Evolutionary conservation across 2,797 vertebrate species (phyloP), one percentile per base, ranked within the genome.

Genomic region (Pachyuromys duprasi): DNA sequence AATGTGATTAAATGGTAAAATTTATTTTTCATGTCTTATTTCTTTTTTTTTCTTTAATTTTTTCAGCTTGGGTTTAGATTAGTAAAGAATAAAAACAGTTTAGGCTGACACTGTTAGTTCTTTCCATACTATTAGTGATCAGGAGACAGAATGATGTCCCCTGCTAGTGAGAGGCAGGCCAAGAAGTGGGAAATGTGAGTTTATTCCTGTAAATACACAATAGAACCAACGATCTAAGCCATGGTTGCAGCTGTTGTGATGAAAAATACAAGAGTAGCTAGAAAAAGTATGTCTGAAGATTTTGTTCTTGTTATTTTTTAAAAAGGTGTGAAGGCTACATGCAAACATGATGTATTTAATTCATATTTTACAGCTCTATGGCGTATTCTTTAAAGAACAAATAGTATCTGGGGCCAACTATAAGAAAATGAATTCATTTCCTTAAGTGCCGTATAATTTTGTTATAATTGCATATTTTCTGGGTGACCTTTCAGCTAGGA

Each of bases 401-500:
- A 95, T 96, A 92, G 62, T 76, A 91, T 72, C 63, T 95, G 63
- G 39, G 69, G 78, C 62, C 80, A 90, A 70, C 86, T 76, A 72
- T 93, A 94, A 96, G 60, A 89, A 93, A 86, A 89, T 82, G 76
- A 96, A 93, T 95, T 97, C 28, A 93, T 93, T 97, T 97, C 39
- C 92, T 65, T 94, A 97, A 96, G 78, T 93, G 87, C 76, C 81
- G 95, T 79, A 96, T 88, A 96, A 97, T 95, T 97, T 92, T 94
- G 78, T 89, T 94, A 96, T 93, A 97, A 97, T 97, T 96, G 72
- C 91, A 62, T 96, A 89, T 65, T 95, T 96, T 96, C 90, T 72
- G 75, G 94, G 53, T 97, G 95, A 97, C 94, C 97, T 97, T 97
- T 97, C 96, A 94, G 94, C 75, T 94, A 86, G 63, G 93, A 96